Conservation (phyloP, 2,113 vertebrate species). For the Condylura cristata region DNA sequence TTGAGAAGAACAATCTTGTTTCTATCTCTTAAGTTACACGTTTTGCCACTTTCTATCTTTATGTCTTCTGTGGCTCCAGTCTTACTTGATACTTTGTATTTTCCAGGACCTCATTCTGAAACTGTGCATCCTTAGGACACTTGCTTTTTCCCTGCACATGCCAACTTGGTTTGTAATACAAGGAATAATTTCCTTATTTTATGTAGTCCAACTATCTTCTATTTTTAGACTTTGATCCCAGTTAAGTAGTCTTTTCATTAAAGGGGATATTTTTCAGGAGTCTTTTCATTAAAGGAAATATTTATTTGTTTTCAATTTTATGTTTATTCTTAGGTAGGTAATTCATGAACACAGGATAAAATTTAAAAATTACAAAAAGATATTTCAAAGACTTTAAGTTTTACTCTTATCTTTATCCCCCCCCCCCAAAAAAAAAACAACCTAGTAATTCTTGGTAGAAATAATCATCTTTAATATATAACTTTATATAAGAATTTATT, state of each 20-base stretch:
- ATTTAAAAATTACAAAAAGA: background rate
- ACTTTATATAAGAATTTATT: background rate
- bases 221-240: background rate
- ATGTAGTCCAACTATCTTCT: background rate
- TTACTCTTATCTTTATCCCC: background rate
- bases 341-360: background rate
- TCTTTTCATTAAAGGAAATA: background rate
- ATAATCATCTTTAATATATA: background rate
- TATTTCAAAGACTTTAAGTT: background rate
- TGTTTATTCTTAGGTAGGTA: constrained; percentile 2
- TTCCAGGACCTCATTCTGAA: background rate
- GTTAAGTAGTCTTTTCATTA: background rate
- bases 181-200: background rate
- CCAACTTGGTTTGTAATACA: background rate
- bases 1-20: background rate
- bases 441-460: background rate
- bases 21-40: background rate
- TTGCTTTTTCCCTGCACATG: background rate
- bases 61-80: background rate
- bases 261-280: background rate
- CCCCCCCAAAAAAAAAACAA: too few species aligned
- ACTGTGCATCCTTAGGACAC: background rate
- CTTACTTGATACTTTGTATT: background rate
- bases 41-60: background rate
- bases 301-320: background rate